phyloP scores from a whole-genome alignment of 2,797 vertebrate genomes.

The Distichodus sexfasciatus region DNA sequence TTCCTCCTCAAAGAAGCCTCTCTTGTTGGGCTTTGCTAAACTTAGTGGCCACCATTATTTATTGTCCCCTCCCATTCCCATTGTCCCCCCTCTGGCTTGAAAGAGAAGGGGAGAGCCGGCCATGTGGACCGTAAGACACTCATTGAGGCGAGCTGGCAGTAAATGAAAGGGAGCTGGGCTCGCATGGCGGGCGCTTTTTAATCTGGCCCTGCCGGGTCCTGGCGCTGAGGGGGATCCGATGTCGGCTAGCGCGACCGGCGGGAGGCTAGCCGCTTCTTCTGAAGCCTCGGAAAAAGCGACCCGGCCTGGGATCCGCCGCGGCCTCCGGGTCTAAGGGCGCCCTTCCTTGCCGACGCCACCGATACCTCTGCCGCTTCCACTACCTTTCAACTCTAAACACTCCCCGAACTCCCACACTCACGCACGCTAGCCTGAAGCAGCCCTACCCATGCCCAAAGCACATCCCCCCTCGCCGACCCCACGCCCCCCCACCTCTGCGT shows the following conservation, averaged over 20 bases:
- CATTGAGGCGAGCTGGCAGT: slow-evolving; percentile 62
- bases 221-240: slow-evolving; percentile 64
- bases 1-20: neutral
- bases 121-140: slow-evolving; percentile 40
- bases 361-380: slow-evolving; percentile 5
- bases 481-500: slow-evolving; percentile 45
- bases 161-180: slow-evolving; percentile 60
- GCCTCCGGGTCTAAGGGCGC: slow-evolving; percentile 67
- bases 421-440: slow-evolving; percentile 62
- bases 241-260: slow-evolving; percentile 64
- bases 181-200: slow-evolving; percentile 57
- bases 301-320: slow-evolving; percentile 69
- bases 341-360: neutral
- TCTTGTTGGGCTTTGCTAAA: slow-evolving; percentile 33
- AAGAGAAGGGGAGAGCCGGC: slow-evolving; percentile 9
- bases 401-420: neutral
- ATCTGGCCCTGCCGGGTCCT: slow-evolving; percentile 60
- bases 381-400: slow-evolving; percentile 5
- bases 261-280: slow-evolving; percentile 72
- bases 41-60: slow-evolving; percentile 33
- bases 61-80: slow-evolving; percentile 15
- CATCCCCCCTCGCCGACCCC: slow-evolving; percentile 43
- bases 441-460: slow-evolving; percentile 65
- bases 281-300: slow-evolving; percentile 57
- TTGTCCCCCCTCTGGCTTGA: slow-evolving; percentile 30